A percentile compares a stretch with the other conserved stretches of the same genome.
These are phyloP conservation scores for Zelleria hepariella DNA, from an alignment of 2,888 invertebrate genomes.

Conservation along the genomic window DNA sequence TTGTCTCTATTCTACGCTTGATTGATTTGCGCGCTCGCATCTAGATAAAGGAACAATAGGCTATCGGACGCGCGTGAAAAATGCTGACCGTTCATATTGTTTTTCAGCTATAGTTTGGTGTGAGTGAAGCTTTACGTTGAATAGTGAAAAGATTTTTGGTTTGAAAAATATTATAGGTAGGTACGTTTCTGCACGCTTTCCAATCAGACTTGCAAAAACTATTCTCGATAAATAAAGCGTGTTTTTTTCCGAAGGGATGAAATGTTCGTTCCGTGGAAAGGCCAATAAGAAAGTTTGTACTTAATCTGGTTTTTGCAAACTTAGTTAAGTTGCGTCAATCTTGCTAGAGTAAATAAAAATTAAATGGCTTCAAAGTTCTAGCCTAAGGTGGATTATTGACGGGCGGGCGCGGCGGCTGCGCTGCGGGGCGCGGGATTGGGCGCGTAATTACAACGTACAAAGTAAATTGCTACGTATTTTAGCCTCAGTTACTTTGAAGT, in stretches of 20 bases:
- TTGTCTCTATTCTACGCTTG: slow-evolving; percentile 1
- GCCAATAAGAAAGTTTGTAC: no score
- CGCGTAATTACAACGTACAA: neutral
- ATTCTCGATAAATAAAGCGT: no score
- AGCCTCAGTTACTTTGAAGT: no score
- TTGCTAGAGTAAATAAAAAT: neutral
- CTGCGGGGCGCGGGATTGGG: neutral
- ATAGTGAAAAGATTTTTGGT: neutral
- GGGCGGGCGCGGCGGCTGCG: neutral
- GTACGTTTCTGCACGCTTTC: neutral
- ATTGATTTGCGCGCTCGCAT: slow-evolving; percentile 4
- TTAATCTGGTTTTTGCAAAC: no score
- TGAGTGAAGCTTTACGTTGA: neutral
- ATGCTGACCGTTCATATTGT: neutral
- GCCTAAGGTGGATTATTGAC: neutral
- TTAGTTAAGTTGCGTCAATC: neutral
- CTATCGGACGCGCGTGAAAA: neutral
- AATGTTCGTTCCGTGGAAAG: no score
- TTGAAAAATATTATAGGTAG: neutral
- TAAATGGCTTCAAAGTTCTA: neutral
- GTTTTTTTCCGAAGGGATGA: no score
- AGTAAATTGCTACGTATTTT: neutral
- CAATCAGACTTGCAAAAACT: no score
- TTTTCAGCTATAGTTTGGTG: neutral
- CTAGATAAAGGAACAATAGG: neutral